These are phyloP conservation scores for Phragmatobia fuliginosa DNA, from an alignment of 2,888 invertebrate species.

Conservation along the genomic window DNA sequence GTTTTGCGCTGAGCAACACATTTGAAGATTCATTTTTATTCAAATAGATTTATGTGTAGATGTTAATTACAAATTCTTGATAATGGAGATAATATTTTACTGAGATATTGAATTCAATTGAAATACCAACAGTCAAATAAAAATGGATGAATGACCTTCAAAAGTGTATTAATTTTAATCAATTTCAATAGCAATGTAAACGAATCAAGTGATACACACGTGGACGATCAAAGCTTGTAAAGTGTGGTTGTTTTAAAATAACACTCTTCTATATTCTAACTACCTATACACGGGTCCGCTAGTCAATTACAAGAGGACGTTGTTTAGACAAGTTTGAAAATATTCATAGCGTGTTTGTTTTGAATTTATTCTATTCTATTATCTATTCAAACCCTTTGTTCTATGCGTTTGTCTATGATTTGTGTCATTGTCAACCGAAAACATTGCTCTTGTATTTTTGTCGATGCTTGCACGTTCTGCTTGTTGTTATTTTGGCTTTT, in stretches of 20 bases:
- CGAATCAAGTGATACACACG: not conserved
- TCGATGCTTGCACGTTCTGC: constrained; percentile 59
- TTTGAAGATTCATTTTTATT: no score
- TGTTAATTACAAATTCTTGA: not conserved
- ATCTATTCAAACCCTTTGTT: constrained; percentile 82
- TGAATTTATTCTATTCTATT: constrained; percentile 74
- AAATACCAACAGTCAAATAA: no score
- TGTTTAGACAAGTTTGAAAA: constrained; percentile 69
- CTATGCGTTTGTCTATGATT: constrained; percentile 68
- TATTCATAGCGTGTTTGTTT: constrained; percentile 78
- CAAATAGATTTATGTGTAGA: no score
- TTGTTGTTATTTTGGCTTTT: constrained; percentile 49
- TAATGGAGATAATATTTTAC: not conserved
- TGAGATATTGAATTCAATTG: not conserved
- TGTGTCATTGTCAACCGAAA: constrained; percentile 76
- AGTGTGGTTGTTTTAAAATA: constrained; percentile 45
- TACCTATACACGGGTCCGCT: constrained; percentile 30
- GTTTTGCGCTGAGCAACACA: no score
- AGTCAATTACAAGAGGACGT: constrained; percentile 48
- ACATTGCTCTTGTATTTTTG: constrained; percentile 73
- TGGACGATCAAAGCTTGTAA: constrained; percentile 15
- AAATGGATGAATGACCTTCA: no score
- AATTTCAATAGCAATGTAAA: not conserved
- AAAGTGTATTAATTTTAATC: not conserved
- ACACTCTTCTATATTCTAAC: constrained; percentile 43